phyloP scores from a whole-genome alignment of 2,113 vertebrate species.

The Chaetodon auriga region DNA sequence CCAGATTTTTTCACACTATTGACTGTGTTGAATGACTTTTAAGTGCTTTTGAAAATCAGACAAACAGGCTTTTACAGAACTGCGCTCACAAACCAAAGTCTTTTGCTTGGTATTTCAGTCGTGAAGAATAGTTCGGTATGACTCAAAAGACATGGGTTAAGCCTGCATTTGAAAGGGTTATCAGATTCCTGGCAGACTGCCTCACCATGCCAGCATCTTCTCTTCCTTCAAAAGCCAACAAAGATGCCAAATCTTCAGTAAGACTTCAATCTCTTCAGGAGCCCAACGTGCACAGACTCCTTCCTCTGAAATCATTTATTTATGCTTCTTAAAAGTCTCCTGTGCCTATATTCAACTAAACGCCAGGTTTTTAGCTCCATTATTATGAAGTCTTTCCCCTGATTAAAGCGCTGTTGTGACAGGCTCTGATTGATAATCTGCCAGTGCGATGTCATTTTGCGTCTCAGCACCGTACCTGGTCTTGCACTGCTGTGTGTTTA shows the following conservation, averaged over 20 bases:
- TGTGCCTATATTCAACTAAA: constrained; percentile 1
- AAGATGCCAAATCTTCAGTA: constrained; percentile 11
- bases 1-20: not conserved
- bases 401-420: constrained; percentile 50
- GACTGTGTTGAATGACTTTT: not conserved
- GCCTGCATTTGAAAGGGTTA: not conserved
- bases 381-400: constrained; percentile 10
- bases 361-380: constrained; percentile 14
- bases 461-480: constrained; percentile 56
- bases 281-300: constrained; percentile 3
- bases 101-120: not conserved
- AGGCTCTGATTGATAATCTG: constrained; percentile 45
- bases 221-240: constrained; percentile 51
- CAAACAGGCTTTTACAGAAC: not conserved
- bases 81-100: not conserved
- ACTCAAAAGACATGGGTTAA: not conserved
- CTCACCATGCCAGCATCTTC: constrained; percentile 20
- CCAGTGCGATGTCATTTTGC: constrained; percentile 21
- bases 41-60: not conserved
- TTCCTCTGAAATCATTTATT: constrained; percentile 16
- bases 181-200: not conserved
- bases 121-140: not conserved
- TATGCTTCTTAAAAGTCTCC: not conserved
- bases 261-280: not conserved
- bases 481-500: constrained; percentile 40